Conservation (phyloP, 2,888 invertebrate species). For the Aphodius granarius region DNA sequence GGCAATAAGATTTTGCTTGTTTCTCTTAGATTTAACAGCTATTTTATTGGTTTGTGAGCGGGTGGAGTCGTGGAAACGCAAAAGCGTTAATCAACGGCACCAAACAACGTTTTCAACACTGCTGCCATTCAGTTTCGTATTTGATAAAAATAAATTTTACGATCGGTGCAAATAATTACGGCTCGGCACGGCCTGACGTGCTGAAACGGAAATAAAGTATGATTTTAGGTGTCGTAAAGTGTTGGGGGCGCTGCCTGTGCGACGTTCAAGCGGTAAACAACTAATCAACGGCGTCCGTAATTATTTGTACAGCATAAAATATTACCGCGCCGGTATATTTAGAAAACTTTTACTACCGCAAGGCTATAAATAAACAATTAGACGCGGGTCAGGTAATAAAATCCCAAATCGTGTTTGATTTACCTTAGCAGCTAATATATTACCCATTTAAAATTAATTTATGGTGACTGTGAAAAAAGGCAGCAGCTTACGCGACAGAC, state of each 20-base stretch:
- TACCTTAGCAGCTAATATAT: constrained; percentile 24
- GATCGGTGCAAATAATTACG: constrained; percentile 10
- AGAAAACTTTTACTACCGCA: constrained; percentile 24
- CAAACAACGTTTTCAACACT: neutral
- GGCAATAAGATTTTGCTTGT: constrained; percentile 6
- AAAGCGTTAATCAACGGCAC: constrained; percentile 8
- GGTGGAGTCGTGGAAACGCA: neutral
- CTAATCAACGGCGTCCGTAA: constrained; percentile 22
- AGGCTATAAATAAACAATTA: constrained; percentile 28
- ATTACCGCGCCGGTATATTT: constrained; percentile 22
- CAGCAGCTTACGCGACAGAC: constrained; percentile 13
- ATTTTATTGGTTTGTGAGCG: constrained; percentile 5
- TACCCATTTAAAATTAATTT: constrained; percentile 24
- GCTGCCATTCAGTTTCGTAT: neutral
- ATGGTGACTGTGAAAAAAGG: constrained; percentile 20
- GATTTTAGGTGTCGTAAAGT: constrained; percentile 20
- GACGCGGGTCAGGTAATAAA: constrained; percentile 20
- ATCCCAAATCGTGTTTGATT: constrained; percentile 15
- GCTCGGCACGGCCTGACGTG: constrained; percentile 10
- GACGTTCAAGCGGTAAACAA: constrained; percentile 22
- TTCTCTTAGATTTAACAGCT: constrained; percentile 7
- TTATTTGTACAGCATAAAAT: constrained; percentile 26
- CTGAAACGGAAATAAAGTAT: constrained; percentile 22
- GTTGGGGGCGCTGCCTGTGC: constrained; percentile 2
- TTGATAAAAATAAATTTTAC: constrained; percentile 14